Evolutionary conservation across 2,797 vertebrate species (phyloP).

Genomic region (Cryptoblepharus egeriae): DNA sequence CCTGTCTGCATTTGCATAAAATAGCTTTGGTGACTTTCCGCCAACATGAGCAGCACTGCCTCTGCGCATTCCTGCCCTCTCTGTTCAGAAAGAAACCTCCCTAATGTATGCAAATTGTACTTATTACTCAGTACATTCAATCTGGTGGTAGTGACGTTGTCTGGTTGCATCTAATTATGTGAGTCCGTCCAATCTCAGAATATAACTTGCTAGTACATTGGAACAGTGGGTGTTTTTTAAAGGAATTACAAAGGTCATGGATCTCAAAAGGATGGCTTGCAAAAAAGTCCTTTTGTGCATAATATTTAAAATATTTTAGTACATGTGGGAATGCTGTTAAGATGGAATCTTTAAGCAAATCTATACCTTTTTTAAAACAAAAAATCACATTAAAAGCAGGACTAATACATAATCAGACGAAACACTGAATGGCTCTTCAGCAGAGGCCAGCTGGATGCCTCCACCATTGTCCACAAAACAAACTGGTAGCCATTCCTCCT

Average conservation of each 20-base stretch:
- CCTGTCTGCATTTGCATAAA: constrained; percentile 12
- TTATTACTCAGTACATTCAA: background rate
- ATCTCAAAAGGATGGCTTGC: background rate
- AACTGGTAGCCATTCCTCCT: no score
- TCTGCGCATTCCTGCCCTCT: background rate
- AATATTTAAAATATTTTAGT: background rate
- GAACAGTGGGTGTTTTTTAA: background rate
- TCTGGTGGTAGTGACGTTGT: constrained; percentile 30
- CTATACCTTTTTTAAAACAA: background rate
- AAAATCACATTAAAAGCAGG: background rate
- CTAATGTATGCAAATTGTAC: constrained; percentile 3
- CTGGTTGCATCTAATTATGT: constrained; percentile 33
- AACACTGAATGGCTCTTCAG: background rate
- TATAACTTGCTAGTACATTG: background rate
- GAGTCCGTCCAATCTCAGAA: constrained; percentile 27
- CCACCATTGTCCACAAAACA: no score
- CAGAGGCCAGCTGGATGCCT: background rate
- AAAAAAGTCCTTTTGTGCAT: constrained; percentile 20
- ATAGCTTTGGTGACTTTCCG: background rate
- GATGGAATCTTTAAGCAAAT: background rate
- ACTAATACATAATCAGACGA: background rate
- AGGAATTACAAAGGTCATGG: constrained; percentile 44
- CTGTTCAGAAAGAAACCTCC: constrained; percentile 22
- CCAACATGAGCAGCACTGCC: background rate
- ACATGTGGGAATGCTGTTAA: background rate